phyloP scores from a whole-genome alignment of 2,113 vertebrate genomes.

The Bos javanicus region DNA sequence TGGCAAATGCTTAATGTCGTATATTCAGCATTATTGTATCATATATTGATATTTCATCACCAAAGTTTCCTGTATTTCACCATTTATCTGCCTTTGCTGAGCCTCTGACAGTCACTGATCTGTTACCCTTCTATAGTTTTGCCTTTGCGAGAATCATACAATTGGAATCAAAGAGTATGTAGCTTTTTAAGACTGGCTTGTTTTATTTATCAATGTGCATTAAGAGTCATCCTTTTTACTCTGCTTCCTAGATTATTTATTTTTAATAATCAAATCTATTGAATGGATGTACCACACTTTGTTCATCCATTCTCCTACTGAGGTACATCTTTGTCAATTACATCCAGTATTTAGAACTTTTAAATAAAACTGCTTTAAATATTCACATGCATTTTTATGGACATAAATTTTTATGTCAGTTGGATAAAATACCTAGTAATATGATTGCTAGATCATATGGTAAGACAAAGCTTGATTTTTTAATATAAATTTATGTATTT shows the following conservation, averaged over 20 bases:
- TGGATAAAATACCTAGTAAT: background rate
- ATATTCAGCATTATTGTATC: background rate
- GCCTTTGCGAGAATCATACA: background rate
- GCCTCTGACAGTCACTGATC: background rate
- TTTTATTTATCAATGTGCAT: background rate
- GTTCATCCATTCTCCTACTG: background rate
- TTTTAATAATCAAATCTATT: background rate
- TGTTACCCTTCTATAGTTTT: background rate
- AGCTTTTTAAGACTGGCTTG: background rate
- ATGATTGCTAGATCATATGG: background rate
- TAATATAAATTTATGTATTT: too few relatives aligned
- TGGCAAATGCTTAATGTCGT: background rate
- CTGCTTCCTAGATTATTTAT: background rate
- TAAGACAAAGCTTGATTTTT: background rate
- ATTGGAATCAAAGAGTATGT: background rate
- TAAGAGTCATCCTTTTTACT: background rate
- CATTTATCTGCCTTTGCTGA: background rate
- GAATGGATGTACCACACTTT: background rate
- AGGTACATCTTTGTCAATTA: background rate
- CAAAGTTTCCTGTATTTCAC: background rate
- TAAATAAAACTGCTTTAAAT: background rate
- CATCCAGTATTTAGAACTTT: background rate
- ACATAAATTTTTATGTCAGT: background rate
- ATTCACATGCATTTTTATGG: background rate
- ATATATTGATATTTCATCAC: background rate